phyloP scores from a whole-genome alignment of 2,113 vertebrate genomes.

The Aegithalos caudatus region DNA sequence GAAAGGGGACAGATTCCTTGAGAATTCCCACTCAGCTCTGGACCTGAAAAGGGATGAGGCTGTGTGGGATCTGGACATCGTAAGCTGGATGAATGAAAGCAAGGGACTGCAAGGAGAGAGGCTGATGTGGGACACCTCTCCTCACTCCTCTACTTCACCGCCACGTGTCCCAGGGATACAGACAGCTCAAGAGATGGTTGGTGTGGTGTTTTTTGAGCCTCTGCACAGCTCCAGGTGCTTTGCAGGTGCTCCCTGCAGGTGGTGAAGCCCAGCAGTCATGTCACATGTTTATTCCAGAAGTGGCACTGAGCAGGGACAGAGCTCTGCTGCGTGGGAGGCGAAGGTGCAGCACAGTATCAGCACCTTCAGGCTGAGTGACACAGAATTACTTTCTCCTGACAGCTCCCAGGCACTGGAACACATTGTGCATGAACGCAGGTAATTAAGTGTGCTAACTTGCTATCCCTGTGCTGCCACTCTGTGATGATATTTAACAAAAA shows the following conservation, averaged over 20 bases:
- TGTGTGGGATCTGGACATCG: rapidly evolving
- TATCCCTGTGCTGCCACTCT: background rate
- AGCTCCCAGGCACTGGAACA: background rate
- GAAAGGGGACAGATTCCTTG: background rate
- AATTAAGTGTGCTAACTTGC: background rate
- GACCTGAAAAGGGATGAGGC: background rate
- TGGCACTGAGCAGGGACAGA: background rate
- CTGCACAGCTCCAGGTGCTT: background rate
- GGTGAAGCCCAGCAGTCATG: background rate
- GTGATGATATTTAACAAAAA: background rate
- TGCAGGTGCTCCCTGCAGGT: background rate
- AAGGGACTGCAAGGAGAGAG: background rate
- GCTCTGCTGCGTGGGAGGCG: background rate
- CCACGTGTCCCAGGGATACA: background rate
- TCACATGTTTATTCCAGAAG: background rate
- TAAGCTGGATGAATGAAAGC: background rate
- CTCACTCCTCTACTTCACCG: background rate
- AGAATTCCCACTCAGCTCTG: background rate
- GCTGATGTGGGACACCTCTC: background rate
- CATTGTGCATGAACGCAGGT: background rate
- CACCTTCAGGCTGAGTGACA: background rate
- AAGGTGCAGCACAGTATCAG: background rate
- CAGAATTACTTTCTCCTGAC: background rate
- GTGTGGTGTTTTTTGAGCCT: background rate
- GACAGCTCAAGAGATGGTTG: background rate